Evolutionary conservation across 1,140 invertebrate species (phyloP), one percentile per base, ranked within the genome.

Genomic region (Xylocopa sonorina): DNA sequence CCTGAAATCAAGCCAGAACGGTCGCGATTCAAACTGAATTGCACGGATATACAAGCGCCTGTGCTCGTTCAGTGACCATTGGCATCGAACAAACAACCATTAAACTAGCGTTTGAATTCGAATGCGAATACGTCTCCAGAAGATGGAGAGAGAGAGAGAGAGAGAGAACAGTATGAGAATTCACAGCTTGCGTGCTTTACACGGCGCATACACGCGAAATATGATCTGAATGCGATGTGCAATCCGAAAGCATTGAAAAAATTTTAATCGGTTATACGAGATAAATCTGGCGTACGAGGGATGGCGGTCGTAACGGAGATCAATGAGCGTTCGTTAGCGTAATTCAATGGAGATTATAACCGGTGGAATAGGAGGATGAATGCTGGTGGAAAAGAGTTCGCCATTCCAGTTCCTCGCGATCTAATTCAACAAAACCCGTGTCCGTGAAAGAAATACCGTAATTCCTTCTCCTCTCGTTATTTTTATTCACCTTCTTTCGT

Each of bases 251-350:
- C 18, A 5, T 14, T 0, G n/a, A 0, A 7, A 46, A 41, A 46
- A 34, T 55, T 76, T 76, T 27, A 57, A 57, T 58, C 48, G 73
- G 3, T 6, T 9, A 5, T 24, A 29, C 16, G 16, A 46, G 34
- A 24, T 3, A 12, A 41, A 51, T 14, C n/a, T n/a, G n/a, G n/a
- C n/a, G 7, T 18, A 21, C 27, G 14, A 41, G 41, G 0, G 10
- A 16, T 29, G 2, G 1, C 18, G 6, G n/a, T n/a, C 18, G 38
- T 4, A 27, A 43, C 12, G 0, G 27, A n/a, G 27, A 21, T 6
- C 50, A 10, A 14, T 32, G 58, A 51, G 41, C 72, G 72, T 66
- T 74, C 72, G 72, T 74, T 66, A 77, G 43, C 38, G 63, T 48
- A 29, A 46, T 77, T 77, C 53, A 29, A 57, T 68, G 57, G n/a